Evolutionary conservation across 2,797 vertebrate genomes (phyloP).

Genomic region (Epinephelus coioides): DNA sequence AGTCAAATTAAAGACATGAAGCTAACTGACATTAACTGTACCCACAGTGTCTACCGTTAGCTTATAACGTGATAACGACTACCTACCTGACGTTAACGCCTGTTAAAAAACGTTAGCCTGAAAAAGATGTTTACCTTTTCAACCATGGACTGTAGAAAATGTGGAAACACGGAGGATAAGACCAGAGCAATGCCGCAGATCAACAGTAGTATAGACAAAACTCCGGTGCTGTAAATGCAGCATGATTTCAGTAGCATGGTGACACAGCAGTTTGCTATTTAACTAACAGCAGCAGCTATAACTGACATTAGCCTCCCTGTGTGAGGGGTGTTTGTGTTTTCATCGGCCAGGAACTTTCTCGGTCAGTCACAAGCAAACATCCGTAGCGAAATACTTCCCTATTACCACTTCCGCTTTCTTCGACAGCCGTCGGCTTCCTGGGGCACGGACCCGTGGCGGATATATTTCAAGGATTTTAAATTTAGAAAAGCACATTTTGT

Average conservation of each 20-base stretch:
- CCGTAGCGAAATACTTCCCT: background rate
- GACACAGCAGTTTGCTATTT: background rate
- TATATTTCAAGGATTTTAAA: rapidly evolving
- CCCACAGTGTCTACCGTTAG: background rate
- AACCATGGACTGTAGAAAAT: constrained; percentile 71
- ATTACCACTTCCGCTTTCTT: constrained; percentile 61
- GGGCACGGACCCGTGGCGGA: background rate
- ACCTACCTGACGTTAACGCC: too few relatives aligned
- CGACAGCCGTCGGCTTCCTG: background rate
- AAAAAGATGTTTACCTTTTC: constrained; percentile 75
- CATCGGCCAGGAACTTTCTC: constrained; percentile 42
- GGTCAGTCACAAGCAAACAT: constrained; percentile 9
- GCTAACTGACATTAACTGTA: background rate
- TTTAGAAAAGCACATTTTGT: background rate
- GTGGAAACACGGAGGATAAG: constrained; percentile 78
- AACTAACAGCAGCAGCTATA: too few relatives aligned
- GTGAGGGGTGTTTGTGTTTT: constrained; percentile 66
- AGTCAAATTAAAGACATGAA: too few relatives aligned
- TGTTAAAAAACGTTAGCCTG: background rate
- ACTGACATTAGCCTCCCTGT: background rate
- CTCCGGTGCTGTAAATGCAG: constrained; percentile 76
- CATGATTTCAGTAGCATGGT: constrained; percentile 77
- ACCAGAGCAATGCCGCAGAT: constrained; percentile 79
- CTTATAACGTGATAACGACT: background rate
- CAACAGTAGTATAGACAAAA: constrained; percentile 75